Evolutionary conservation across 2,888 invertebrate species (phyloP), one percentile per base, ranked within the genome.

Genomic region (Caradrina clavipalpis): DNA sequence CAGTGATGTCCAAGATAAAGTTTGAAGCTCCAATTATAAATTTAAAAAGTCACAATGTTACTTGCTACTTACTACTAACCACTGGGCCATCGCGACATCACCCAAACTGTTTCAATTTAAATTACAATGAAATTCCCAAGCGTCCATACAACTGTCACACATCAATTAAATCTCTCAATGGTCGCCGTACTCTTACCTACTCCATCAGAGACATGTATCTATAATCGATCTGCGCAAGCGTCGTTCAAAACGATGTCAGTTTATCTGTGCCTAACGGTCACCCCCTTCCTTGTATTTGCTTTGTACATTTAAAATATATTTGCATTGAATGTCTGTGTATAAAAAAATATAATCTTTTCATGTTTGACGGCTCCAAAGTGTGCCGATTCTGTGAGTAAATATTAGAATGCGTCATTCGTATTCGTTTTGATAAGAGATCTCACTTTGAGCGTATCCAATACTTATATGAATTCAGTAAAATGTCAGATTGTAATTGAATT

Each of bases 211-310:
- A 58, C 53, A 64, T 63, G 58, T 66, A 81, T 81, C 73, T 73
- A 45, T 49, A 59, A 56, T 1, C 50, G 47, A 81, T 67, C 80
- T 69, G 50, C 59, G 56, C 70, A 64, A 68, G 81, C 62, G 73
- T 15, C 81, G 85, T 80, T 87, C 83, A 84, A 86, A 92, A 90
- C 89, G 87, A 92, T 92, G 94, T 92, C 94, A 93, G 85, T 85
- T 86, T 87, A 93, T 91, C 90, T 93, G 87, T 93, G 94, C 88
- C 92, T 94, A 94, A 94, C 94, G 93, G 94, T 93, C 86, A 69
- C 69, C 75, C 71, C 80, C 78, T 86, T 88, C 89, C 90, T 87
- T 83, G 86, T 90, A 89, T 92, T 91, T 90, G 89, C 90, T 90
- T 89, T 90, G 86, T 87, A 84, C 84, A 78, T 86, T 86, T 85